Conservation (phyloP, 2,797 vertebrate species). For the Acanthopagrus latus region DNA sequence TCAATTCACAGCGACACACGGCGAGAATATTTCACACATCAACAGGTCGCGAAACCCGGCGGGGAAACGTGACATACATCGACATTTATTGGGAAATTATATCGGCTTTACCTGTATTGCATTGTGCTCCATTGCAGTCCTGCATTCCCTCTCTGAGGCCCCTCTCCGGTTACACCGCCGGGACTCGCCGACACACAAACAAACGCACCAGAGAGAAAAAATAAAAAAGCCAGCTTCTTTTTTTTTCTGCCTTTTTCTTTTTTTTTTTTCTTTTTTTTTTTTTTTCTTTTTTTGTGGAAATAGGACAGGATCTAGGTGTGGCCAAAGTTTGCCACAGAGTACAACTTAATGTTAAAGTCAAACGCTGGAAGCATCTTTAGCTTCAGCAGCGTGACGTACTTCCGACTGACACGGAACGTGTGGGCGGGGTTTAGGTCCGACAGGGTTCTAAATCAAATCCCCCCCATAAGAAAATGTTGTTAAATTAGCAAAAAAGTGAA, state of each 20-base stretch:
- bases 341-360: constrained; percentile 75
- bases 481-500: not conserved
- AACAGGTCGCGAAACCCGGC: constrained; percentile 28
- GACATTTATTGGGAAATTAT: constrained; percentile 68
- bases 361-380: constrained; percentile 64
- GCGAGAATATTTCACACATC: constrained; percentile 35
- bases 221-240: constrained; percentile 9
- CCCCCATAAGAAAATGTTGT: not conserved
- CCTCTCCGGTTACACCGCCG: constrained; percentile 88
- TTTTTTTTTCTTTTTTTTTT: constrained; percentile 43
- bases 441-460: constrained; percentile 11
- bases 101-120: constrained; percentile 87
- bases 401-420: constrained; percentile 53
- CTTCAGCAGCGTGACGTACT: constrained; percentile 59
- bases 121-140: constrained; percentile 90
- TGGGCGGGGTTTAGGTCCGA: constrained; percentile 48
- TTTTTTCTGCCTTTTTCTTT: constrained; percentile 36
- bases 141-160: constrained; percentile 86
- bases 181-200: constrained; percentile 85
- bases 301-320: constrained; percentile 85
- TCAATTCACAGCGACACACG: constrained; percentile 27
- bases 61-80: not conserved
- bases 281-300: constrained; percentile 68
- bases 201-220: constrained; percentile 72
- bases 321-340: constrained; percentile 83